phyloP scores from a whole-genome alignment of 2,888 invertebrate genomes.

The Brachypterus glaber region DNA sequence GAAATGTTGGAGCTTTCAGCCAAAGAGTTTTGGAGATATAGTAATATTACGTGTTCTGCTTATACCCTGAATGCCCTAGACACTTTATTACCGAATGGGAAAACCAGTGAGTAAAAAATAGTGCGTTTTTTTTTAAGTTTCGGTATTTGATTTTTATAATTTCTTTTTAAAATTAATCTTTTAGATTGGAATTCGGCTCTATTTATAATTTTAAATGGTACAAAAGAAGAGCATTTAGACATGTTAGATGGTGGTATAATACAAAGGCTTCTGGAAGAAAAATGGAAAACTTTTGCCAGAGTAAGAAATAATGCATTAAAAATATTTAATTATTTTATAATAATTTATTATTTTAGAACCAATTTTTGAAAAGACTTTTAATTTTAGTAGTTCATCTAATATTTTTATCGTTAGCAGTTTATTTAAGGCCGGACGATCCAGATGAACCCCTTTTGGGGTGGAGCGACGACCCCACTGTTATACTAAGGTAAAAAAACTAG shows the following conservation, averaged over 20 bases:
- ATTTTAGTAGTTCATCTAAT: conserved; percentile 82
- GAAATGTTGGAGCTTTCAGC: conserved; percentile 96
- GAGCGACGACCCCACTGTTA: conserved; percentile 45
- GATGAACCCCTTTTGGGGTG: conserved; percentile 47
- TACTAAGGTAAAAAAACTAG: conserved; percentile 37
- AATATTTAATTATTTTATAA: conserved; percentile 2
- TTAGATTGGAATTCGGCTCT: conserved; percentile 97
- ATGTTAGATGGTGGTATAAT: conserved; percentile 99
- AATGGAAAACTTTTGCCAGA: conserved; percentile 98
- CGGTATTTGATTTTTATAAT: background rate
- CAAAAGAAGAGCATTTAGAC: conserved; percentile 94
- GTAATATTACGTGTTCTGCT: conserved; percentile 96
- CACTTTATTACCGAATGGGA: conserved; percentile 86
- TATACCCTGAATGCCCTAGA: conserved; percentile 95
- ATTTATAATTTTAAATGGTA: conserved; percentile 94
- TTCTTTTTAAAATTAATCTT: conserved; percentile 24
- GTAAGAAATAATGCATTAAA: conserved; percentile 42
- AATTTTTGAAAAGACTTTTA: conserved; percentile 83
- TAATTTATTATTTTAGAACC: conserved; percentile 53
- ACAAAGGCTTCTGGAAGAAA: conserved; percentile 91
- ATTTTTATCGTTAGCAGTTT: conserved; percentile 82
- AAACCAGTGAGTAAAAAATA: conserved; percentile 66
- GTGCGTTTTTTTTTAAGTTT: no score
- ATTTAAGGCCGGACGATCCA: conserved; percentile 68
- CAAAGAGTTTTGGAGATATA: conserved; percentile 96